Base-by-base conservation (phyloP, 2,797 vertebrate genomes). In the Cyclopterus lumpus region DNA sequence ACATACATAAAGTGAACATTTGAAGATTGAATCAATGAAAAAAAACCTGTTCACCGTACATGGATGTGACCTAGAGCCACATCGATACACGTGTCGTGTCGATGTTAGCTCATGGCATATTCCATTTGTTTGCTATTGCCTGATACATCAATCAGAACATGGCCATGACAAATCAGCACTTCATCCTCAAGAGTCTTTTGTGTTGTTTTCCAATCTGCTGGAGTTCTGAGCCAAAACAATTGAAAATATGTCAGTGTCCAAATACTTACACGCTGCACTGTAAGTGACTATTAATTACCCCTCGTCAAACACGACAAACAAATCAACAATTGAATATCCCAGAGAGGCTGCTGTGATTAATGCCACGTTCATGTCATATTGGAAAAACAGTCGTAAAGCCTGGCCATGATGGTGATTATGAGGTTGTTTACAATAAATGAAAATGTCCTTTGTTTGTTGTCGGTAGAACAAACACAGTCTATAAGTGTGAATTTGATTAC, bases 251-350 rank as follows among this genome's bases (percentile, higher is more conserved):
- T 69, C 73, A 75, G 40, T 38, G 63, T 71, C 44, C 60, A 79
- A 71, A 81, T 64, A 40, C 54, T 26, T 36, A 28, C 20, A n/a
- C 28, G 2, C 34, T 53, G 63, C 22, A 69, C 55, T 70, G 32
- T 66, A 82, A 73, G 68, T 55, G 77, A 83, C 40, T 80, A 58
- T 81, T 83, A 83, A 89, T 85, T 72, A 26, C 60, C 44, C 48
- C 26, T 71, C 53, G 68, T 78, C 48, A 70, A 61, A 32, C 42
- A 36, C 61, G 62, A 81, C 72, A 77, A 82, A 85, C 62, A 79
- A 75, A 84, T 82, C 67, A 77, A 70, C 65, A 42, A 49, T n/a
- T 67, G 71, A 67, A 77, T 69, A 63, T 67, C 64, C 60, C 60
- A 40, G n/a, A 65, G 73, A 73, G 60, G 38, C 49, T 67, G 73